Percentiles rank a stretch among this genome's conserved stretches.
phyloP scores from a whole-genome alignment of 30 jellyfish, hydroid and myxozoan genomes.

The Turritopsis rubra region DNA sequence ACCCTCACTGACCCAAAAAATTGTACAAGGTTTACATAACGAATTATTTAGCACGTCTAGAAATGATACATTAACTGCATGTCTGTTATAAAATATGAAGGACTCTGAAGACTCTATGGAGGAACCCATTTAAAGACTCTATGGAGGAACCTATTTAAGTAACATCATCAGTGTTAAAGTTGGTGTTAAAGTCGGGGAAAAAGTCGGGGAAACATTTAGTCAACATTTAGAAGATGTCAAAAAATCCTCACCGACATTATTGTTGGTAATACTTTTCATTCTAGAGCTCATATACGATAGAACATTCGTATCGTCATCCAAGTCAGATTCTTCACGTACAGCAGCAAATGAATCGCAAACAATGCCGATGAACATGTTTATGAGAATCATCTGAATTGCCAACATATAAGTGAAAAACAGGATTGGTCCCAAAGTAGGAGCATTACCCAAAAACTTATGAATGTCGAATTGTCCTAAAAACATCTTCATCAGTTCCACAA shows the following conservation, averaged over 20 bases:
- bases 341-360: constrained; percentile 92
- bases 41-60: no score
- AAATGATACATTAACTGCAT: no score
- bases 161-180: no score
- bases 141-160: no score
- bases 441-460: constrained; percentile 38
- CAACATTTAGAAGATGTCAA: no score
- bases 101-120: no score
- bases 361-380: constrained; percentile 84
- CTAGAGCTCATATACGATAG: constrained; percentile 71
- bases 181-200: no score
- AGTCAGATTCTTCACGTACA: constrained; percentile 49
- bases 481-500: constrained; percentile 71
- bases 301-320: constrained; percentile 68
- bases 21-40: no score
- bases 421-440: constrained; percentile 84
- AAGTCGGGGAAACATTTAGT: no score
- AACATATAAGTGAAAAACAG: constrained; percentile 79
- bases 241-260: not conserved
- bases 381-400: constrained; percentile 74
- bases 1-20: no score
- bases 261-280: constrained; percentile 65
- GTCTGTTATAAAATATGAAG: no score
- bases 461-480: constrained; percentile 79
- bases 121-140: no score